Evolutionary conservation across 2,888 invertebrate genomes (phyloP), one percentile per base, ranked within the genome.

Genomic region (Xestia xanthographa): DNA sequence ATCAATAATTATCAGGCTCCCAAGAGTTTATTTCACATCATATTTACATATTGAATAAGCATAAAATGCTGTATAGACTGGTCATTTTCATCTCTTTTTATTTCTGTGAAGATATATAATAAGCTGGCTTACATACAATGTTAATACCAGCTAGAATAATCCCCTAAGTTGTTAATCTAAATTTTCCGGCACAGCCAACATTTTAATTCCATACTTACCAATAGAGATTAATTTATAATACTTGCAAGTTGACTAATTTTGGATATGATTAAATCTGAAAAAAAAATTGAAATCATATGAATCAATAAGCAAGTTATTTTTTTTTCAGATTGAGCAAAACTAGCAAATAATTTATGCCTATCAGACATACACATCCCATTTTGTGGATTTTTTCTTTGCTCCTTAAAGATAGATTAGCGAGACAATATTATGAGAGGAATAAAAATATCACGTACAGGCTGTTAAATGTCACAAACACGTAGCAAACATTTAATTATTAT

Each of bases 111-210:
- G 60, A 50, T 75, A 85, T 38, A 8, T 41, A 41, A 41, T 12
- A 63, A 48, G 26, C 73, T 75, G 75, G 66, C n/a, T 76, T 5
- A 68, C 72, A 77, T 71, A 79, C 66, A 77, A 77, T 75, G 71
- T 65, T 60, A 74, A 77, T 79, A 80, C 79, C 83, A 84, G 80
- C 71, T 82, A 80, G 75, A 79, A 73, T 72, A 85, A 60, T 74
- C 56, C 66, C 73, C 79, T 78, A 77, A 70, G 84, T 83, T 82
- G 85, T 75, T 86, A 67, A 80, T 89, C 86, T 91, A 91, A 72
- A 83, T 86, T 87, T 90, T 90, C 91, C 90, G 83, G 93, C 95
- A 95, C 95, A 95, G 95, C 95, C 95, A 94, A 92, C 90, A 91
- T 92, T 92, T 91, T 92, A 92, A 91, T 93, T 94, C 90, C 91